Base-by-base conservation (phyloP, 1,140 invertebrate species). In the Armadillidium nasatum region DNA sequence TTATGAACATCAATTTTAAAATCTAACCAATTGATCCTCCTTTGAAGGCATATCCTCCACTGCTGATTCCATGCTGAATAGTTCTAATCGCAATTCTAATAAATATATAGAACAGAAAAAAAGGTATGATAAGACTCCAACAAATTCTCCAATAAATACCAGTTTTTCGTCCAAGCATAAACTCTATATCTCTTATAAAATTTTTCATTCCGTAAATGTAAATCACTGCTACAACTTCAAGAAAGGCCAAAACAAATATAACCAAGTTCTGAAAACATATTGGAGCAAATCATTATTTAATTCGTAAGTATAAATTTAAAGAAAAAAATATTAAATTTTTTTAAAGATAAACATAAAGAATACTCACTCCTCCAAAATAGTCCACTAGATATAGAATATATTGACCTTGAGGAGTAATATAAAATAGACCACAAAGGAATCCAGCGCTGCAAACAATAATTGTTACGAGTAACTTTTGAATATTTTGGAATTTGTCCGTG, bases 381-480 rank as follows among this genome's bases (percentile, higher is more conserved):
- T 97, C 94, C 44, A 96, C 90, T 22, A 97, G 85, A 74, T 89
- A 91, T 43, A 97, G 86, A 45, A 96, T 89, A 82, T 91, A 94
- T 83, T 94, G 92, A 0, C 95, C 94, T 87, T 92, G 91, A 81
- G 91, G 91, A 13, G 92, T 93, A 15, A 91, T 88, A 81, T 93
- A 93, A 70, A 93, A 86, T 4, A 93, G 85, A 9, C 92, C 91
- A 76, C 90, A 81, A 0, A 90, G 84, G 82, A 93, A 93, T 54
- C 90, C 90, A 13, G 85, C 74, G 0, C 84, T 69, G 72, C 90
- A 92, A 6, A 88, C 86, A 3, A 84, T 80, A 15, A 88, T 79
- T 0, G 91, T 88, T 44, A 93, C 87, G 71, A 88, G 84, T 85
- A 89, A 90, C 72, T 87, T 87, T 69, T 88, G 88, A 67, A 81